These are phyloP conservation scores for Pilophorus perplexus DNA, from an alignment of 2,888 invertebrate genomes.

Conservation along the genomic window DNA sequence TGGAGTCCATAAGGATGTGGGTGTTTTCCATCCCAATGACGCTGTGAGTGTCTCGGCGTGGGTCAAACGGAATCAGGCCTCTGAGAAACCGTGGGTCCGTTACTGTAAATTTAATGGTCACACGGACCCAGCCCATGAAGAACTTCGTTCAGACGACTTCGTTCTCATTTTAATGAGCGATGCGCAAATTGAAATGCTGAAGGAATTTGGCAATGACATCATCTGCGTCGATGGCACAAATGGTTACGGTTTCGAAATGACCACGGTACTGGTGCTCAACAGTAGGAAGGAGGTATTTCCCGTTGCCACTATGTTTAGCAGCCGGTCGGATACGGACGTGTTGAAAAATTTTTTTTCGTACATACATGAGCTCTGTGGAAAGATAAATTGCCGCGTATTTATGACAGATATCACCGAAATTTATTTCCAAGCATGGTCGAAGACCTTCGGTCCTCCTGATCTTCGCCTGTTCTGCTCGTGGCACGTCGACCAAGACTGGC, in stretches of 20 bases:
- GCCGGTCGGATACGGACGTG: not conserved
- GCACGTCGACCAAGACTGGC: conserved; percentile 47
- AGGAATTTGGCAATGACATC: not conserved
- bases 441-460: conserved; percentile 43
- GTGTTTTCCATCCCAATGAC: too few species aligned
- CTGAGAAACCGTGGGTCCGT: not conserved
- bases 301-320: not conserved
- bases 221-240: not conserved
- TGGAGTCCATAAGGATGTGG: too few species aligned
- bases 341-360: not conserved
- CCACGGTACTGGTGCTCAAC: not conserved
- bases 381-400: conserved; percentile 36
- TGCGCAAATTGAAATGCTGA: not conserved
- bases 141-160: not conserved
- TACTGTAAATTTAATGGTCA: not conserved
- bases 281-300: not conserved
- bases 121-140: not conserved
- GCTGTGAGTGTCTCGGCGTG: too few species aligned
- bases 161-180: not conserved
- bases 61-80: not conserved
- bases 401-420: conserved; percentile 47
- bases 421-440: conserved; percentile 47
- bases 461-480: conserved; percentile 33
- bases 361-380: not conserved
- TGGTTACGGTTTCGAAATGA: not conserved